Evolutionary conservation across 2,888 invertebrate species (phyloP), one percentile per base, ranked within the genome.

Genomic region (Tetrapedia diversipes): DNA sequence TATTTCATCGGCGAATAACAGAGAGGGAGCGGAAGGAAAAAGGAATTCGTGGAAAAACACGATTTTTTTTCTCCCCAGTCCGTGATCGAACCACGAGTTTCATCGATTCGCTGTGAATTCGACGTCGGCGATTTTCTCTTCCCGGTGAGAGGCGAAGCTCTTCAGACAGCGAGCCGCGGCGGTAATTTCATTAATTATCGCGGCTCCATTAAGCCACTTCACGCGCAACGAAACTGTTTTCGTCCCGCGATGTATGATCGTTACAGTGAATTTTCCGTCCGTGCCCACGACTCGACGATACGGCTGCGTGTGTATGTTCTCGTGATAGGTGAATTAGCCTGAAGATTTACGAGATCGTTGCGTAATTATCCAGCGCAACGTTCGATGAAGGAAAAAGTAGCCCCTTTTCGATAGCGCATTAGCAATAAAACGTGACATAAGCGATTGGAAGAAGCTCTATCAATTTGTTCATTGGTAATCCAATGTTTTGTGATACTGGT

Each of bases 111-210:
- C 34, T 34, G 32, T 22, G n/a, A 19, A 39, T 56, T 47, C 19
- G 29, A 39, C 45, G 39, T n/a, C 22, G 14, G 27, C 27, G 47
- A 32, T 65, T 56, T 49, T 10, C 7, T 27, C 29, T 24, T 43
- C 32, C 22, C 11, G 22, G n/a, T n/a, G n/a, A 19, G 22, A 37
- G 43, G 37, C 24, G 10, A 56, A 39, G 41, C 64, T 56, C 49
- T 64, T 56, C 56, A 39, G n/a, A 41, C 47, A 29, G 22, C 56
- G 27, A 10, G n/a, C 59, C n/a, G 41, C 37, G 51, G n/a, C 51
- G 37, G 37, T 45, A 54, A 45, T 72, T 72, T 47, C 53, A 45
- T 72, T 72, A 53, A 67, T 72, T 72, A 54, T 37, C 43, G 34
- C 59, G 59, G 16, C 53, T 34, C 39, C 69, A 56, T 73, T 73